Conservation (phyloP, 2,888 invertebrate genomes). For the Drosophila nr. medialis region DNA sequence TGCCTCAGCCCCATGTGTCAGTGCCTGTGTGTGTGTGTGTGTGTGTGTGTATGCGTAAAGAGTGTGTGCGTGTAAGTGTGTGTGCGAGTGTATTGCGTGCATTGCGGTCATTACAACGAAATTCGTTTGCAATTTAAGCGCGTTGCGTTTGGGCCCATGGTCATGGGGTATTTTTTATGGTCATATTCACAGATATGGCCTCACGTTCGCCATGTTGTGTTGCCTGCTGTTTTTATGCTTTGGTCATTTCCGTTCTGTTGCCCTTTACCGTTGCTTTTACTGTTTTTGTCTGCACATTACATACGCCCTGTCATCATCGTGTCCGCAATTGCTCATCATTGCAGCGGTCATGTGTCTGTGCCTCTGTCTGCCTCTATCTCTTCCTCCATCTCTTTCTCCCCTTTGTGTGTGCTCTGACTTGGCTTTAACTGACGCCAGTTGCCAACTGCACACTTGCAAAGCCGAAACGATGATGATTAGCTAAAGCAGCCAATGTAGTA, state of each 20-base stretch:
- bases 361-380: not conserved
- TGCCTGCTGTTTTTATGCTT: slow-evolving; percentile 64
- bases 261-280: slow-evolving; percentile 17
- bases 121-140: slow-evolving; percentile 71
- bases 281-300: slow-evolving; percentile 57
- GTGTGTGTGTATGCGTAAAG: not conserved
- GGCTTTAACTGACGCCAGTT: slow-evolving; percentile 21
- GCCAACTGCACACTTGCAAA: slow-evolving; percentile 13
- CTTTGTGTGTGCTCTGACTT: slow-evolving; percentile 6
- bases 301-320: slow-evolving; percentile 61
- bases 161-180: slow-evolving; percentile 60
- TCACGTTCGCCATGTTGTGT: slow-evolving; percentile 36
- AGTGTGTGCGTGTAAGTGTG: slow-evolving; percentile 3
- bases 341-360: slow-evolving; percentile 32
- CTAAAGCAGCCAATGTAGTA: slow-evolving; percentile 15
- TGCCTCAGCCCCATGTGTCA: slow-evolving; percentile 26
- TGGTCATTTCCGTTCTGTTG: slow-evolving; percentile 76
- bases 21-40: not conserved
- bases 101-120: slow-evolving; percentile 78
- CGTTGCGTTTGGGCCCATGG: slow-evolving; percentile 18
- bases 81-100: slow-evolving; percentile 35
- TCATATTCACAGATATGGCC: slow-evolving; percentile 42
- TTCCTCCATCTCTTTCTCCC: not conserved
- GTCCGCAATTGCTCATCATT: slow-evolving; percentile 67
- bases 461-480: slow-evolving; percentile 15